Conservation (phyloP, 2,888 invertebrate genomes). For the Acanthosepion pharaonis region DNA sequence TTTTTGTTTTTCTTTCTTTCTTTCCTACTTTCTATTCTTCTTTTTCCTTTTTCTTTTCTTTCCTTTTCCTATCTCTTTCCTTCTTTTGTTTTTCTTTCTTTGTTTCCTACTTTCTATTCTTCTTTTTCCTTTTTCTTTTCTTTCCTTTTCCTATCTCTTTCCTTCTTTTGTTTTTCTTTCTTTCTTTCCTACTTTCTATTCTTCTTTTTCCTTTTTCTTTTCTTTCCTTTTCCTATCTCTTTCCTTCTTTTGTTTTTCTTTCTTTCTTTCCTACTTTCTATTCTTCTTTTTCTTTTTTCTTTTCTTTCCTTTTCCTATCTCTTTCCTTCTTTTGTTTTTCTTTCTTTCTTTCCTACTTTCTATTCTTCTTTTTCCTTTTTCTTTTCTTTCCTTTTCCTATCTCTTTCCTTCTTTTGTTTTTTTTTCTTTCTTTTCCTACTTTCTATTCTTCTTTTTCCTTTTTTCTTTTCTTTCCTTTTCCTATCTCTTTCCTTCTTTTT, state of each 20-base stretch:
- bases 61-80: background rate
- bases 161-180: background rate
- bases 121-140: background rate
- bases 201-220: background rate
- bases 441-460: background rate
- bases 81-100: background rate
- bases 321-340: background rate
- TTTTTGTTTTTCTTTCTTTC: background rate
- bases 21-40: background rate
- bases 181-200: background rate
- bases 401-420: background rate
- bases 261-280: background rate
- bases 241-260: background rate
- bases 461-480: background rate
- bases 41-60: background rate
- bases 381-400: background rate
- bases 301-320: background rate
- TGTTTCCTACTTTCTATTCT: background rate
- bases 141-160: background rate
- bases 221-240: background rate
- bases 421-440: background rate
- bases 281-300: background rate
- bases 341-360: background rate
- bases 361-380: background rate
- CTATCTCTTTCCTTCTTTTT: background rate